Base-by-base conservation (phyloP, 2,888 invertebrate species). In the Phytoseiulus persimilis region DNA sequence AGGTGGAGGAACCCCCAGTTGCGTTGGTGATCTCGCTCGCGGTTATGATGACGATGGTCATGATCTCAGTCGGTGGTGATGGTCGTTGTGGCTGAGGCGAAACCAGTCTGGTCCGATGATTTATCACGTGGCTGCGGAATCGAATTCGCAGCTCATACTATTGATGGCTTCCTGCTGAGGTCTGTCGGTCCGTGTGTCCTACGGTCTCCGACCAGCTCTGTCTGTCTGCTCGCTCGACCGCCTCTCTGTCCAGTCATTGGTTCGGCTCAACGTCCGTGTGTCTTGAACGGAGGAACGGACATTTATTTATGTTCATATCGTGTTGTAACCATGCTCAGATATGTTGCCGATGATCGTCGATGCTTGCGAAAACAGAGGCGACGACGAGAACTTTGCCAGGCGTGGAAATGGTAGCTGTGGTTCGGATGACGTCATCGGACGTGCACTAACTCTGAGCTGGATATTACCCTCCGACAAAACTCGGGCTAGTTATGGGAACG, bases 131-230 rank as follows among this genome's bases (percentile, higher is more conserved):
- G 65, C 65, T 65, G 65, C 65, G 65, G 65, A 65, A 65, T 65
- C 65, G 65, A 65, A 65, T 65, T 65, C 65, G 65, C 65, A 65
- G 65, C 65, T 65, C 65, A 65, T 65, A 65, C 65, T 65, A 65
- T 65, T 65, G 65, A 65, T 65, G 65, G 65, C 65, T 65, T 65
- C 65, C 65, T 65, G 65, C 65, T 65, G 65, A 65, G 65, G 28
- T 65, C 18, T 65, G 23, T 14, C 65, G 9, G 2, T 65, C 65
- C 28, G 18, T 39, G 39, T 3, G 39, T 39, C 39, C 39, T 39
- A n/a, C n/a, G n/a, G n/a, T n/a, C n/a, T n/a, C n/a, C 39, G 9
- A 3, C 3, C 39, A 39, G 39, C 39, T 39, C 9, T 9, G 39
- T 65, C 65, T 65, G 18, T 65, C 65, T 65, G 65, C 1, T 28